Conservation (phyloP, 1,140 invertebrate species). For the Bombus sibiricus region DNA sequence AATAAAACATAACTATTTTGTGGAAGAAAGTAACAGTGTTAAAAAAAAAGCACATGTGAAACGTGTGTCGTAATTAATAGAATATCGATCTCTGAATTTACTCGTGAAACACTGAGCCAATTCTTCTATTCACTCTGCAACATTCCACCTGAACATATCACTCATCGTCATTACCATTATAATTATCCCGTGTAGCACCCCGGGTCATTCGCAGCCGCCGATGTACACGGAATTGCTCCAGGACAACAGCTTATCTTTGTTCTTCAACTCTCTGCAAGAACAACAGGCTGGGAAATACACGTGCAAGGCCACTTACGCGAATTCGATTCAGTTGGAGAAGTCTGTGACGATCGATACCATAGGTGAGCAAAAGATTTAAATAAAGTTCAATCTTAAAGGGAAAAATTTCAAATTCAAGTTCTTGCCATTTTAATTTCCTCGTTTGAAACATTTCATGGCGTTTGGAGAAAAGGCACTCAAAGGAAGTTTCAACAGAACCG, state of each 20-base stretch:
- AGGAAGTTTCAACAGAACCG: background rate
- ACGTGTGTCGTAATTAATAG: background rate
- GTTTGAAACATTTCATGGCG: background rate
- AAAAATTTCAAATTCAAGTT: too few species aligned
- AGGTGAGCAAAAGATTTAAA: constrained; percentile 82
- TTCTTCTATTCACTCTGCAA: background rate
- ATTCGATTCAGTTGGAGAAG: constrained; percentile 85
- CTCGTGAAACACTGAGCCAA: constrained; percentile 19
- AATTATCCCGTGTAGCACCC: constrained; percentile 65
- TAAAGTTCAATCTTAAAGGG: background rate
- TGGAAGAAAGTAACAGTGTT: too few species aligned
- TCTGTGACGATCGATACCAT: constrained; percentile 89
- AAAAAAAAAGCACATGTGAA: background rate
- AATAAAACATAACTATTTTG: too few species aligned
- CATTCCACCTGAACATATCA: background rate
- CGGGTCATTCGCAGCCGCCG: constrained; percentile 81
- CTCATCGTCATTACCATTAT: constrained; percentile 9
- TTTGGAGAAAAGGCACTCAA: background rate
- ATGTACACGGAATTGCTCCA: constrained; percentile 86
- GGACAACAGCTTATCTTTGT: constrained; percentile 86
- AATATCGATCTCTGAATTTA: background rate
- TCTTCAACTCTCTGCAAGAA: constrained; percentile 89
- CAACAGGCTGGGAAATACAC: constrained; percentile 92
- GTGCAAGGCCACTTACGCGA: constrained; percentile 91
- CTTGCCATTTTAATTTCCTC: too few species aligned